phyloP scores from a whole-genome alignment of 2,113 vertebrate genomes.

The Oreotrochilus melanogaster region DNA sequence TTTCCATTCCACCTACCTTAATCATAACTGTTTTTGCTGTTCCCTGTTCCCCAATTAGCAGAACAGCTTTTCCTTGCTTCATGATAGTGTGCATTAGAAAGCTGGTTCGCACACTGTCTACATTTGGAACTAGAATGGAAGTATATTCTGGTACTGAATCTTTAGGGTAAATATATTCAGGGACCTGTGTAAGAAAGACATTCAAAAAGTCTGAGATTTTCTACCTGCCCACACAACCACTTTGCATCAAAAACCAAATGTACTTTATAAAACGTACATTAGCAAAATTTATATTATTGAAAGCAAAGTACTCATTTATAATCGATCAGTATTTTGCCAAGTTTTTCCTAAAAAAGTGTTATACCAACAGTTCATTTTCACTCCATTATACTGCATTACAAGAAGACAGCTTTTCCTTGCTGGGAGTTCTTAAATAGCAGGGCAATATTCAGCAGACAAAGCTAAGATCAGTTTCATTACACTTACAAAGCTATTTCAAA shows the following conservation, averaged over 20 bases:
- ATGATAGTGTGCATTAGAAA: conserved; percentile 84
- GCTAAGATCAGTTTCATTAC: neutral
- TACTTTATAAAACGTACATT: neutral
- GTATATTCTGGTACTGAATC: conserved; percentile 84
- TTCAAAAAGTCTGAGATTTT: neutral
- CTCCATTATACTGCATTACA: neutral
- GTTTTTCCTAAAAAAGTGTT: neutral
- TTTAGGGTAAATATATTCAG: conserved; percentile 83
- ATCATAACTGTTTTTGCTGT: conserved; percentile 89
- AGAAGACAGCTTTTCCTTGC: neutral
- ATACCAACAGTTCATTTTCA: neutral
- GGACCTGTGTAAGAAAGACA: conserved; percentile 75
- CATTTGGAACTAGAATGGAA: conserved; percentile 87
- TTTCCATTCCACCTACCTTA: conserved; percentile 75
- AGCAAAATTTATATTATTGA: neutral
- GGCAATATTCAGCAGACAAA: neutral
- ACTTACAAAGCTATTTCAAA: neutral
- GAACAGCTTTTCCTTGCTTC: conserved; percentile 85
- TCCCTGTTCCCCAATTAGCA: conserved; percentile 87
- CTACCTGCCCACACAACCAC: neutral
- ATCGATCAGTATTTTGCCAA: neutral
- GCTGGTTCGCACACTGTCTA: conserved; percentile 85
- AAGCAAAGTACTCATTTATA: neutral
- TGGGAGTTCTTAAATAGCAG: neutral
- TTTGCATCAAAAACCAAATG: neutral